Base-by-base conservation (phyloP, 1,140 invertebrate species). In the Maniola jurtina region DNA sequence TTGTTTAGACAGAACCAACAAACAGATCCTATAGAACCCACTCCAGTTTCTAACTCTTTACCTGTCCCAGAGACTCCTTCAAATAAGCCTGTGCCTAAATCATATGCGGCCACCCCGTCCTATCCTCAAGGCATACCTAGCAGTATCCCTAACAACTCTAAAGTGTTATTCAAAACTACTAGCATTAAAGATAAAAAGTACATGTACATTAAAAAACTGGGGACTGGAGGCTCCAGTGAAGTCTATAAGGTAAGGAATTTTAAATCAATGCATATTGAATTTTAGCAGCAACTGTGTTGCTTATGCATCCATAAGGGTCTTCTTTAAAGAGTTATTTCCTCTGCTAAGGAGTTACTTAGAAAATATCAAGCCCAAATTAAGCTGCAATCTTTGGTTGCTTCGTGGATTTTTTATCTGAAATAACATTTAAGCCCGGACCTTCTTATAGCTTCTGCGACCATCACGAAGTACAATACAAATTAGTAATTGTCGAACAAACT, bases 171-270 rank as follows among this genome's bases (percentile, higher is more conserved):
- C 59, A 90, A 88, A 71, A 88, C 83, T 33, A 84, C 82, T n/a
- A 76, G 70, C 33, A 87, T 92, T 11, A 92, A 91, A 59, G 88
- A 90, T 57, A 92, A 89, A 66, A 89, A 86, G 54, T 92, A 91
- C 65, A 88, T 91, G 75, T 85, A 86, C 57, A 85, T 92, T 14
- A 88, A 87, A 55, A 91, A 89, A 72, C 70, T 91, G 50, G 91
- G 91, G 0, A 79, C 72, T 38, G 91, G 90, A 62, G 90, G 90
- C 6, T 92, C 91, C 38, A 92, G 91, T 84, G 88, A 91, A 79
- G 91, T 92, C 40, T 91, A 88, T 48, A 91, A 92, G 80, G 90
- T 91, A 71, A 25, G 25, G 25, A 25, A 25, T 25, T 25, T 25
- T 4, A 25, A 25, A 25, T 25, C 25, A 25, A 25, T 25, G 25